These are phyloP conservation scores for Nemopilema nomurai DNA, from an alignment of 30 jellyfish, hydroid and myxozoan species.

Conservation along the genomic window DNA sequence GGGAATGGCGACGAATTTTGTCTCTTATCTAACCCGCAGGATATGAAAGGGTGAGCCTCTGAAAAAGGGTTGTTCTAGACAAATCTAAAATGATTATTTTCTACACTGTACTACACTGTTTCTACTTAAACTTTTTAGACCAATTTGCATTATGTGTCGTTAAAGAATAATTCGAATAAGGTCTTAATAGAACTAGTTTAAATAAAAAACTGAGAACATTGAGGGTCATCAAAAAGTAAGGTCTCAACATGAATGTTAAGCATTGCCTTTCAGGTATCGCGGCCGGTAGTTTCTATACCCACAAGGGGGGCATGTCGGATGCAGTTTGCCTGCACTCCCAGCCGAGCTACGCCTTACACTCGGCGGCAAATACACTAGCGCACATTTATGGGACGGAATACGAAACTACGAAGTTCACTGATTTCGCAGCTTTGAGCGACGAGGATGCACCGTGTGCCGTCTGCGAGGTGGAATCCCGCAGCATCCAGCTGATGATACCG, in stretches of 20 bases:
- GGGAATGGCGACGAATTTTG: too few species aligned
- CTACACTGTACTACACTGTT: too few species aligned
- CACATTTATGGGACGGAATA: conserved; percentile 83
- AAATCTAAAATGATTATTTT: too few species aligned
- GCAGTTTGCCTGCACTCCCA: conserved; percentile 82
- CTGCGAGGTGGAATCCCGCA: conserved; percentile 67
- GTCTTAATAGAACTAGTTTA: too few species aligned
- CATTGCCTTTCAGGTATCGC: not conserved
- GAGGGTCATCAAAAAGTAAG: too few species aligned
- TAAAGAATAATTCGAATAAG: too few species aligned
- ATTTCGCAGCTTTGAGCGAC: conserved; percentile 21
- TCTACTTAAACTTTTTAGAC: too few species aligned
- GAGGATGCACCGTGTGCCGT: conserved; percentile 89
- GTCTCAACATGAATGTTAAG: not conserved
- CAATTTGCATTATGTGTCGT: too few species aligned
- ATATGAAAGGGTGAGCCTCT: too few species aligned
- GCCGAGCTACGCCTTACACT: conserved; percentile 59
- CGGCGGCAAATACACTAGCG: conserved; percentile 42
- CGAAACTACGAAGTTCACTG: conserved; percentile 40
- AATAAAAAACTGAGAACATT: too few species aligned
- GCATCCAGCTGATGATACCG: conserved; percentile 82
- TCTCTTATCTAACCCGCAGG: too few species aligned
- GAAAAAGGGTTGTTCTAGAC: too few species aligned
- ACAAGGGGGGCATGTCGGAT: conserved; percentile 97
- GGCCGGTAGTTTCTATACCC: conserved; percentile 62